Percentiles rank a stretch among this genome's conserved stretches.
These are phyloP conservation scores for Forbesichthys agassizii DNA, from an alignment of 2,113 vertebrate genomes.

Conservation along the genomic window DNA sequence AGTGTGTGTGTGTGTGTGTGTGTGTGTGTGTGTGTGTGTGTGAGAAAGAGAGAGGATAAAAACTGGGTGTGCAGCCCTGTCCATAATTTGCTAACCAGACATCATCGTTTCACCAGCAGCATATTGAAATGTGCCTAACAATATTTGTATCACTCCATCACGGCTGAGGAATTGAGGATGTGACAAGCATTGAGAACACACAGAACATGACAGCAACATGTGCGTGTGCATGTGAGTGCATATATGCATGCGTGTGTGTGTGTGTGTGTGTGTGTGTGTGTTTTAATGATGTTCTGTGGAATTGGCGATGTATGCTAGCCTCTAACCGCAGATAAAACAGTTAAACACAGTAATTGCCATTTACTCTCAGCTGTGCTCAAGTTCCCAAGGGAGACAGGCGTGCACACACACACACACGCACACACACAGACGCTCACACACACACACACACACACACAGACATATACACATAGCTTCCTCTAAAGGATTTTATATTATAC, in stretches of 20 bases:
- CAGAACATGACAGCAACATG: slow-evolving; percentile 31
- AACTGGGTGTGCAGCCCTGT: slow-evolving; percentile 10
- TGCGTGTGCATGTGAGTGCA: background rate
- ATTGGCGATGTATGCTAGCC: slow-evolving; percentile 57
- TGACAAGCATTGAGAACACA: slow-evolving; percentile 65
- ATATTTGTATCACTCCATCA: slow-evolving; percentile 65
- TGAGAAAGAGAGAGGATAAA: background rate
- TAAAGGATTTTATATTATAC: background rate
- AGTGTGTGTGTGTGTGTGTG: background rate
- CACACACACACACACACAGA: background rate
- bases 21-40: no score
- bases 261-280: slow-evolving; percentile 14
- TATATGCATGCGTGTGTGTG: background rate
- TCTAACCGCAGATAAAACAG: slow-evolving; percentile 64
- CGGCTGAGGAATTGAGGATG: slow-evolving; percentile 60
- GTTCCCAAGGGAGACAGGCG: slow-evolving; percentile 52
- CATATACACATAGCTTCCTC: background rate
- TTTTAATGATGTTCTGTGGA: slow-evolving; percentile 63
- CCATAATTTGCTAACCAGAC: slow-evolving; percentile 65
- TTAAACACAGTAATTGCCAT: slow-evolving; percentile 72
- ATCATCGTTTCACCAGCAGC: slow-evolving; percentile 56
- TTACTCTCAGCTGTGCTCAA: slow-evolving; percentile 68
- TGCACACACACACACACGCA: slow-evolving; percentile 1
- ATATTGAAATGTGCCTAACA: slow-evolving; percentile 60
- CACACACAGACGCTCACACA: slow-evolving; percentile 2